phyloP scores from a whole-genome alignment of 1,140 invertebrate genomes.

The Steinernema feltiae region DNA sequence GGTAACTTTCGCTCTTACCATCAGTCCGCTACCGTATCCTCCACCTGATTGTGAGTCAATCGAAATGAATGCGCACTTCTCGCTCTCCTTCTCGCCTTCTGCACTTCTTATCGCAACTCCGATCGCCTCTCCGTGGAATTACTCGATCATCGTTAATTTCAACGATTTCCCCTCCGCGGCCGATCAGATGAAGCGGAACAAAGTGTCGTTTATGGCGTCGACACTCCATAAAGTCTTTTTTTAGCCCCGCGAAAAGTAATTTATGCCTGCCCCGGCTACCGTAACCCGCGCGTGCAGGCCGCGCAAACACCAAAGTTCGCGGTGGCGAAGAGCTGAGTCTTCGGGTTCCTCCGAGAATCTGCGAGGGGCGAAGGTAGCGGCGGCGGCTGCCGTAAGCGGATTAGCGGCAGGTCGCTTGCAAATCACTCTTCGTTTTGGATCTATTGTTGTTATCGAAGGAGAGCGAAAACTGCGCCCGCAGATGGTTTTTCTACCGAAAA shows the following conservation, averaged over 20 bases:
- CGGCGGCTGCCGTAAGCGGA: neutral
- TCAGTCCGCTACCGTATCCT: no score
- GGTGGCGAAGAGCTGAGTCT: neutral
- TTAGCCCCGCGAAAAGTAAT: neutral
- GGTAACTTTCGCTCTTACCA: no score
- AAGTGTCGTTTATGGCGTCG: constrained; percentile 9
- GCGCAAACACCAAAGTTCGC: neutral
- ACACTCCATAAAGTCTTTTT: constrained; percentile 13
- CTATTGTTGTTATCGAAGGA: neutral
- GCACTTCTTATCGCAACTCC: neutral
- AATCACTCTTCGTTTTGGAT: no score
- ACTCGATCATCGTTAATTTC: constrained; percentile 9
- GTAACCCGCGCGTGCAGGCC: neutral
- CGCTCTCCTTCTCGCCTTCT: no score
- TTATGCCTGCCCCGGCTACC: neutral
- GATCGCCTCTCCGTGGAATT: neutral
- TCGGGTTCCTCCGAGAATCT: neutral
- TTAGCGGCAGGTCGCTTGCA: neutral
- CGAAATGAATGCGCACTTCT: no score
- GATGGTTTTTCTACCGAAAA: neutral
- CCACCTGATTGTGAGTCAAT: neutral
- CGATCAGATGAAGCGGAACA: neutral
- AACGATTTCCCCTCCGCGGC: neutral
- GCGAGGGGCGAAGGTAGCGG: neutral
- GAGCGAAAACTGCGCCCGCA: neutral